Evolutionary conservation across 2,797 vertebrate species (phyloP).

Genomic region (Melanotaenia boesemani): DNA sequence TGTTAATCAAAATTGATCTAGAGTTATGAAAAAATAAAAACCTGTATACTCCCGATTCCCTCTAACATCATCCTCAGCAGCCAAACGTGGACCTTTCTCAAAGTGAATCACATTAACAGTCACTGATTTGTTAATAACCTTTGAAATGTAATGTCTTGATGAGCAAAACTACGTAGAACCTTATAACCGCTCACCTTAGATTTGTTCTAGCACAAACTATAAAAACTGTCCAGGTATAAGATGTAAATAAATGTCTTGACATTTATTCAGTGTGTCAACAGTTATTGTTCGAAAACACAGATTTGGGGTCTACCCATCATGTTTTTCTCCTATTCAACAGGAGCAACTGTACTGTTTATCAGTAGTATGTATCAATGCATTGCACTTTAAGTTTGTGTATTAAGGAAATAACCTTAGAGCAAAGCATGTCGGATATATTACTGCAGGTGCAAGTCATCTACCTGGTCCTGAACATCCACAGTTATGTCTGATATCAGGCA

Average conservation of each 20-base stretch:
- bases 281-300: constrained; percentile 26
- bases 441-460: background rate
- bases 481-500: background rate
- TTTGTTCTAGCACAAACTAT: constrained; percentile 57
- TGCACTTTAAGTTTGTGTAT: background rate
- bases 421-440: background rate
- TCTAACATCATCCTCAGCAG: constrained; percentile 27
- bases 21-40: constrained; percentile 29
- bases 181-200: constrained; percentile 53
- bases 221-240: constrained; percentile 57
- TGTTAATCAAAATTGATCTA: constrained; percentile 24
- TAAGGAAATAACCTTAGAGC: background rate
- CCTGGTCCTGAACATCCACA: background rate
- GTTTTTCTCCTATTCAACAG: background rate
- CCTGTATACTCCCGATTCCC: constrained; percentile 18
- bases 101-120: constrained; percentile 29
- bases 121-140: constrained; percentile 27
- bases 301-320: background rate
- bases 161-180: constrained; percentile 43
- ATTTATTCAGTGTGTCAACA: constrained; percentile 44
- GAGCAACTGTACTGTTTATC: background rate
- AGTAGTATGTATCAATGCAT: background rate
- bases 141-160: constrained; percentile 33
- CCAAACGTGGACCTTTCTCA: constrained; percentile 15
- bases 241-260: constrained; percentile 79